Base-by-base conservation (phyloP, 2,888 invertebrate species). In the Tipula unca region DNA sequence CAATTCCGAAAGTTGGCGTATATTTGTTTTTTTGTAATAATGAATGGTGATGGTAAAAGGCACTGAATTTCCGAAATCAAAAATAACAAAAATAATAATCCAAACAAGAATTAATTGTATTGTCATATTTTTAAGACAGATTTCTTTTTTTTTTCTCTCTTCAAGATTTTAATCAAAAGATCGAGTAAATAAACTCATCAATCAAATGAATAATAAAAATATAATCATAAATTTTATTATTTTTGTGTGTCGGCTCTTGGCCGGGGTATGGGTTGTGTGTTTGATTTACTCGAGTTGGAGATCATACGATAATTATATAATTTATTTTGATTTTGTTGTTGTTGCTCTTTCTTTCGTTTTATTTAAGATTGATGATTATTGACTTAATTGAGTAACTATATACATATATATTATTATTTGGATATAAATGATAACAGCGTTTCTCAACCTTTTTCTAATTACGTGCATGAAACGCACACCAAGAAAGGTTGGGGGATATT, bases 191-290 rank as follows among this genome's bases (percentile, higher is more conserved):
- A 69, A 69, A 69, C 69, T 69, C 69, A 69, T 69, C 69, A 69
- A 69, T 69, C 69, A 69, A 69, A 69, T 69, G 69, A 69, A 69
- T 69, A 69, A 69, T 69, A 69, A 69, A 69, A 69, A 69, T 25
- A 69, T 69, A 69, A 69, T 69, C 69, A 69, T 69, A 69, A 69
- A 69, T 69, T 69, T 69, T 69, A 69, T 69, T 69, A 69, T 69
- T 69, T 69, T 69, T 69, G 69, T 69, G 69, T 69, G 69, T 69
- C 69, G 69, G 69, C 69, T 69, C 69, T 69, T 25, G 69, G 69
- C 25, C 25, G 10, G 69, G 69, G 69, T 69, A 69, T 69, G 69
- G 13, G 20, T 25, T 69, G 20, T 25, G 25, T 69, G 69, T 69
- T 69, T 69, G 69, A 69, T 69, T 69, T 69, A 69, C 69, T 69